Evolutionary conservation across 2,113 vertebrate species (phyloP), one percentile per base, ranked within the genome.

Genomic region (Taurulus bubalis): DNA sequence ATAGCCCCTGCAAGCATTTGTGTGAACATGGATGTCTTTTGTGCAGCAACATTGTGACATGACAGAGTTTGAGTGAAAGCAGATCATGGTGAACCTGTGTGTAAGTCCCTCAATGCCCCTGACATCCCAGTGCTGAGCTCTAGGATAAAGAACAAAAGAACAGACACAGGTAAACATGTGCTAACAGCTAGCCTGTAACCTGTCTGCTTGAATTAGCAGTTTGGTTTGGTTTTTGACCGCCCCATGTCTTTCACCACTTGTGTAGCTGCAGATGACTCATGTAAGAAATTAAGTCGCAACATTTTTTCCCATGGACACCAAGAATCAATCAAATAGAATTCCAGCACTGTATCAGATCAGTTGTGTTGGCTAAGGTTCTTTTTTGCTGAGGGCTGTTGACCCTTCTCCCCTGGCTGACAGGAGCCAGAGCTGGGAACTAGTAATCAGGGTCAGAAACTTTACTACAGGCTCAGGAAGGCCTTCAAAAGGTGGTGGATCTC

Each of bases 381-480:
- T 84, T 76, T 83, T 69, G 83, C 92, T 93, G 60, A 82, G 56
- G 91, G 87, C 90, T 86, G 83, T 85, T 93, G 93, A 94, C 90
- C 91, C 79, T 81, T 34, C 79, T 87, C 76, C 76, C 81, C 83
- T 77, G 60, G 75, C 80, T 91, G 92, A 93, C 82, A 90, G 87
- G 90, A 93, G 82, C 84, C 93, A 93, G 87, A 89, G 84, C 86
- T 86, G 82, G 84, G 85, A 91, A 83, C 83, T 75, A 78, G 86
- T 92, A 91, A 93, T 90, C 88, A 86, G 88, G 91, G 90, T 93
- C 91, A 94, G 82, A 88, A 87, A 86, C 91, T 93, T 94, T 88
- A 92, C 87, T 87, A 71, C 77, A 87, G 68, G 72, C 75, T 90
- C 79, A 88, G 87, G 90, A 91, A 92, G 89, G 85, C 81, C 87